phyloP scores from a whole-genome alignment of 1,140 invertebrate genomes.

The Drosophila persimilis region DNA sequence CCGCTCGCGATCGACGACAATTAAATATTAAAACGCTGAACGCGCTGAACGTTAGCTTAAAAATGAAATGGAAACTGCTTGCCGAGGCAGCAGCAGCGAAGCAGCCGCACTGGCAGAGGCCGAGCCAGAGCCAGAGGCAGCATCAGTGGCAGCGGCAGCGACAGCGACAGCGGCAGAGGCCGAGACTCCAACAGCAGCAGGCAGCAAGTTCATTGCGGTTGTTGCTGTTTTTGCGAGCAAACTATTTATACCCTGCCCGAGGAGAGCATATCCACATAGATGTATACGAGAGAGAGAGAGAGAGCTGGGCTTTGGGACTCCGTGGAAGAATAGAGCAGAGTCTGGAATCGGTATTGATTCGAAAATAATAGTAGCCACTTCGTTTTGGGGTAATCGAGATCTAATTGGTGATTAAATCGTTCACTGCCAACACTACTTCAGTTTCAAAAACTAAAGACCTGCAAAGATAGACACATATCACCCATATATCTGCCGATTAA shows the following conservation, averaged over 20 bases:
- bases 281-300: too few relatives aligned
- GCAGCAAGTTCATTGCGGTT: conserved; percentile 1
- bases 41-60: conserved; percentile 74
- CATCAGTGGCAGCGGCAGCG: conserved; percentile 4
- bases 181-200: conserved; percentile 16
- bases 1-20: conserved; percentile 72
- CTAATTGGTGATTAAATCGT: too few relatives aligned
- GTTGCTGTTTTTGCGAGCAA: conserved; percentile 36
- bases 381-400: too few relatives aligned
- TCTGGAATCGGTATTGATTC: background rate
- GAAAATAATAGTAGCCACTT: too few relatives aligned
- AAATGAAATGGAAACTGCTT: conserved; percentile 78
- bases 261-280: too few relatives aligned
- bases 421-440: too few relatives aligned
- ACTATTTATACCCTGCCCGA: conserved; percentile 25
- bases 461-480: background rate
- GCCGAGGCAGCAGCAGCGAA: conserved; percentile 12
- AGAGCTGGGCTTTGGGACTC: too few relatives aligned
- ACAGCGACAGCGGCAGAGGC: conserved; percentile 17
- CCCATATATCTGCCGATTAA: too few relatives aligned
- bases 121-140: background rate
- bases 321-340: background rate
- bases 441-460: background rate
- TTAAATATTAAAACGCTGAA: conserved; percentile 76
- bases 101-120: conserved; percentile 2